Base-by-base conservation (phyloP, 2,113 vertebrate genomes). In the Ascaphus truei region DNA sequence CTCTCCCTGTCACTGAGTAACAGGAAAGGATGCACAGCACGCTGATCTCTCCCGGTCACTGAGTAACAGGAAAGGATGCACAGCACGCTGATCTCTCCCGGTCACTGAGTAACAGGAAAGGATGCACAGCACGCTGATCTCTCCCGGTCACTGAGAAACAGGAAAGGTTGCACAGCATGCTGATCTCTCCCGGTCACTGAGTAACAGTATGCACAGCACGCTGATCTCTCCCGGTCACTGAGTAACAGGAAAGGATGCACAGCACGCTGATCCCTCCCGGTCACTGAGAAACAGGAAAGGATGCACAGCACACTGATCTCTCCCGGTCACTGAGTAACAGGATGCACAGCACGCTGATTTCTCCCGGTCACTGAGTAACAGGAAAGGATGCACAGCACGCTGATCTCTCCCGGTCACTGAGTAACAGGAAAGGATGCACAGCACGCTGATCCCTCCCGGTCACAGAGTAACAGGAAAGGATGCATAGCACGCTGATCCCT, bases 391-490 rank as follows among this genome's bases (percentile, higher is more conserved):
- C 20, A 20, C 16, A 20, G n/a, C 20, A 48, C 9, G 9, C 41
- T 18, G 41, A 45, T n/a, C 16, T 2, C 5, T 53, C 48, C 16
- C 50, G 13, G n/a, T n/a, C 36, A 61, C 9, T 9, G 2, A 48
- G 0, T 2, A 26, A 22, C 3, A 36, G 0, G 22, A 16, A 4
- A n/a, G n/a, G n/a, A n/a, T n/a, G n/a, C n/a, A n/a, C n/a, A n/a
- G n/a, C n/a, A n/a, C n/a, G n/a, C n/a, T n/a, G n/a, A n/a, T n/a
- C n/a, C n/a, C n/a, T n/a, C n/a, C n/a, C n/a, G n/a, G n/a, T n/a
- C n/a, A n/a, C n/a, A n/a, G n/a, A n/a, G n/a, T n/a, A n/a, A n/a
- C n/a, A n/a, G n/a, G n/a, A n/a, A n/a, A n/a, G n/a, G 11, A 48
- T 23, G 3, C 20, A 20, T 10, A 20, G n/a, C 20, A 48, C 9